These are phyloP conservation scores for Coremacera marginata DNA, from an alignment of 2,888 invertebrate genomes.

Conservation along the genomic window DNA sequence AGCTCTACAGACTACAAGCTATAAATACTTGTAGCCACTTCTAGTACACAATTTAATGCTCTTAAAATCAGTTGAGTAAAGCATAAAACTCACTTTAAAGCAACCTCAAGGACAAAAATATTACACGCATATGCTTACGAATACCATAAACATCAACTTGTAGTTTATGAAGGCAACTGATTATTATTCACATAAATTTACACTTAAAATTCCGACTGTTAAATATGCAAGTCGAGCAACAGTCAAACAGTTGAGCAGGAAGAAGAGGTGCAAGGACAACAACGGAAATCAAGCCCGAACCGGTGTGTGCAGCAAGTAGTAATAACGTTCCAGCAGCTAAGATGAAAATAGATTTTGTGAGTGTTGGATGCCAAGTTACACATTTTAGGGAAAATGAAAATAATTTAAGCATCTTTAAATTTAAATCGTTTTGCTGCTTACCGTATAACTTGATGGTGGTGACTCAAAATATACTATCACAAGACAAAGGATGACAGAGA, in stretches of 20 bases:
- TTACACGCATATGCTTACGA: neutral
- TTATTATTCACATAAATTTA: conserved; percentile 5
- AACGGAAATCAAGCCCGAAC: neutral
- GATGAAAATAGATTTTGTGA: neutral
- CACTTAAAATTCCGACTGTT: neutral
- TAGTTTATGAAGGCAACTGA: neutral
- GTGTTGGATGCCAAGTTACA: neutral
- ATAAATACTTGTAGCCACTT: no score
- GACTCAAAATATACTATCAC: no score
- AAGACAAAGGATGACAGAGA: no score
- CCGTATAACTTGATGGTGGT: no score
- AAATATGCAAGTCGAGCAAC: neutral
- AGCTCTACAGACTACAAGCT: no score
- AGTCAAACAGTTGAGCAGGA: neutral
- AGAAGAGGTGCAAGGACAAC: neutral
- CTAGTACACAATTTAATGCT: no score
- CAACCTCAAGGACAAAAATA: no score
- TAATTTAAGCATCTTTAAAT: neutral
- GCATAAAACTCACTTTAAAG: no score
- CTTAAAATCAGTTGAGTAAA: no score
- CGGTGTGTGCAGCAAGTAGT: neutral
- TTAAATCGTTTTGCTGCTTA: no score
- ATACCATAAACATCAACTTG: no score
- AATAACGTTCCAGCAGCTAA: neutral
- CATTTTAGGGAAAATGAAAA: neutral